Conservation (phyloP, 2,888 invertebrate genomes). For the Xylophagus ater region DNA sequence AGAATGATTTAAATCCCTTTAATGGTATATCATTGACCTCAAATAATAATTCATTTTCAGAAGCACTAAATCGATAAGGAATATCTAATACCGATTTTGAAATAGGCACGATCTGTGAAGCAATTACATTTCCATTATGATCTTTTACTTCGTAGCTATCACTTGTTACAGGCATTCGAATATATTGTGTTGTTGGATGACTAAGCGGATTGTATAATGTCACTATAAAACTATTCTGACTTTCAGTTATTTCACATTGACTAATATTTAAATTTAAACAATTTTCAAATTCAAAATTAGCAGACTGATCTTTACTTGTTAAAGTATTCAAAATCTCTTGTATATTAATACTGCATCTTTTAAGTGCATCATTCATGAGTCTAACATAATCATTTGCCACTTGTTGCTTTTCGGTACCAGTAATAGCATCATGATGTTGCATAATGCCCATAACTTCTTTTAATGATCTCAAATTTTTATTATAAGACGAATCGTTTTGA, state of each 20-base stretch:
- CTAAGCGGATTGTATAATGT: conserved; percentile 75
- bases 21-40: conserved; percentile 50
- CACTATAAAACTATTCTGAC: conserved; percentile 50
- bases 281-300: conserved; percentile 29
- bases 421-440: conserved; percentile 86
- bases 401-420: conserved; percentile 76
- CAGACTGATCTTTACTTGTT: conserved; percentile 12
- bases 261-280: conserved; percentile 63
- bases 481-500: conserved; percentile 29
- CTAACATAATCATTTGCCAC: conserved; percentile 82
- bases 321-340: conserved; percentile 17
- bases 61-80: conserved; percentile 49
- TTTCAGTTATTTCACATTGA: conserved; percentile 55
- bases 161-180: conserved; percentile 49
- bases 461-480: conserved; percentile 56
- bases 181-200: conserved; percentile 45
- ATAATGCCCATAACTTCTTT: conserved; percentile 49
- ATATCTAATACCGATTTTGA: conserved; percentile 45
- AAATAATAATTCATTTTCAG: conserved; percentile 60
- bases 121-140: conserved; percentile 43
- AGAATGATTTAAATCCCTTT: conserved; percentile 49
- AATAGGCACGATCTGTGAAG: conserved; percentile 51
- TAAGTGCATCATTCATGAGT: conserved; percentile 56
- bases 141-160: conserved; percentile 48
- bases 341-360: conserved; percentile 39